Base-by-base conservation (phyloP, 2,888 invertebrate genomes). In the Cylloceria caligata region DNA sequence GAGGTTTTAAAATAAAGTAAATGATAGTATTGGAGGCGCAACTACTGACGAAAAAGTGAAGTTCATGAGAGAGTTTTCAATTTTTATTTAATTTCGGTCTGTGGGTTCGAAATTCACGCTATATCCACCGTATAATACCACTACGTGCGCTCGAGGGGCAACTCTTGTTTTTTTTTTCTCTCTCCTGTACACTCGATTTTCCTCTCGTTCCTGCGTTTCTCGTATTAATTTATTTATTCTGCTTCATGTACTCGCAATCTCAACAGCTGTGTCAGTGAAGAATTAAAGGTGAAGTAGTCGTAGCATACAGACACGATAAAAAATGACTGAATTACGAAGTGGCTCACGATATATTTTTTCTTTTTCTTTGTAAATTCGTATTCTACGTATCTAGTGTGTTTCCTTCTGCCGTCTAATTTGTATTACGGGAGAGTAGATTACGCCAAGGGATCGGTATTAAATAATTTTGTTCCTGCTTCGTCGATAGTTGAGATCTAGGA, bases 141-240 rank as follows among this genome's bases (percentile, higher is more conserved):
- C 30, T 69, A 42, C 34, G 24, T 19, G 19, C 68, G 73, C 45
- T 68, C 62, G 64, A 78, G 62, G 55, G 68, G 52, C 16, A 34
- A 36, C 49, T 72, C 76, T 62, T 42, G 34, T 72, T 68, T 62
- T 73, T 81, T 34, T 45, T 67, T 64, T 83, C 36, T 34, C 49
- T 67, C 65, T 83, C 36, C 60, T 21, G 24, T 60, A 16, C 72
- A 49, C 60, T 57, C 69, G 64, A 77, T 74, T 83, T 77, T 74
- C 30, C 77, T 65, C 83, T 42, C 74, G 60, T 21, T 49, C 64
- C 34, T 60, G 65, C 60, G 72, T 62, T 67, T 36, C 69, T 55
- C 39, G 24, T 71, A 82, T 71, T 74, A 71, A 78, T 82, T 82
- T 71, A 78, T 82, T 75, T 78, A 71, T 69, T 75, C 60, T 60